Evolutionary conservation across 2,888 invertebrate species (phyloP).

Genomic region (Netelia inedita): DNA sequence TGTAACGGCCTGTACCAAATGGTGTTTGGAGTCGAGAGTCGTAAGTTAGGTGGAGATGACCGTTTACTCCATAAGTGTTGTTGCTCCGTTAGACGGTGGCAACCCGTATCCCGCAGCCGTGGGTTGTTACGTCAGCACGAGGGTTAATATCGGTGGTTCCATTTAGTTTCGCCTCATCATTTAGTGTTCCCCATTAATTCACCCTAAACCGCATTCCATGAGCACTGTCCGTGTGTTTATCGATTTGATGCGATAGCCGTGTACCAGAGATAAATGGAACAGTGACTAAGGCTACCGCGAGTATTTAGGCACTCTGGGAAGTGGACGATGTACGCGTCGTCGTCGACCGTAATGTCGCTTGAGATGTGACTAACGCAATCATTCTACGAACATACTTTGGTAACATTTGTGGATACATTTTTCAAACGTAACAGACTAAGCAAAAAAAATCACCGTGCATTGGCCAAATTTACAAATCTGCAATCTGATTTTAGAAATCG

Average conservation of each 20-base stretch:
- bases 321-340: background rate
- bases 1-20: background rate
- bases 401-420: too few species aligned
- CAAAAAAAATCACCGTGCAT: too few species aligned
- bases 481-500: too few species aligned
- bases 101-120: conserved; percentile 6
- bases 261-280: background rate
- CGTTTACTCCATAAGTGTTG: conserved; percentile 30
- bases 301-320: background rate
- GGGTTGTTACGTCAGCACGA: background rate
- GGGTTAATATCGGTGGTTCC: conserved; percentile 12
- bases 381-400: too few species aligned
- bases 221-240: conserved; percentile 16
- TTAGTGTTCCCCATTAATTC: conserved; percentile 24
- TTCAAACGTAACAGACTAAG: too few species aligned
- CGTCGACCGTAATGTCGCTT: background rate
- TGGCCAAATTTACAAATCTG: too few species aligned
- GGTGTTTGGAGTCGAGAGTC: conserved; percentile 6
- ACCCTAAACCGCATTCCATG: conserved; percentile 13
- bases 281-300: background rate
- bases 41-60: conserved; percentile 14
- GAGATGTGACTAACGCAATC: too few species aligned
- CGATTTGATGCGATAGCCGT: conserved; percentile 1
- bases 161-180: conserved; percentile 26
- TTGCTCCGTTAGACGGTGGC: conserved; percentile 19